Evolutionary conservation across 2,113 vertebrate genomes (phyloP).

Genomic region (Harpagus bidentatus): DNA sequence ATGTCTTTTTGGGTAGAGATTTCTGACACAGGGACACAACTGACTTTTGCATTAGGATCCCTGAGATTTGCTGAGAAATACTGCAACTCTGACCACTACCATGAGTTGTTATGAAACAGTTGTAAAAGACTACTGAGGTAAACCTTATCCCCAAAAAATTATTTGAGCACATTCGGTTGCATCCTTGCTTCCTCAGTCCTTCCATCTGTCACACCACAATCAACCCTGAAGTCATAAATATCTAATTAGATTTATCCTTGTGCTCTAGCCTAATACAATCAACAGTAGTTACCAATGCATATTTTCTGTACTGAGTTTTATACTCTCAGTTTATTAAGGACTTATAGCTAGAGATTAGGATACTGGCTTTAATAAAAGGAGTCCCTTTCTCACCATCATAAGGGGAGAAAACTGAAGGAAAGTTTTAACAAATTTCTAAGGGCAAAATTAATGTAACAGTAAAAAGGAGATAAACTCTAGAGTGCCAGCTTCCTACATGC

Average conservation of each 20-base stretch:
- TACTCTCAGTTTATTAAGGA: conserved; percentile 22
- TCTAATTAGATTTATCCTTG: conserved; percentile 3
- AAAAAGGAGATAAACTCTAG: background rate
- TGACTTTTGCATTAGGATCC: background rate
- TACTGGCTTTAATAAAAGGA: conserved; percentile 12
- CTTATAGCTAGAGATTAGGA: background rate
- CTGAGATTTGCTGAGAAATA: background rate
- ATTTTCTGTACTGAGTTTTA: conserved; percentile 51
- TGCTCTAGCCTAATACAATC: background rate
- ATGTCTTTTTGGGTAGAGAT: background rate
- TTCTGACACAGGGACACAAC: background rate
- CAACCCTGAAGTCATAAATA: background rate
- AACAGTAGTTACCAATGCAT: background rate
- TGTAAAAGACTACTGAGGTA: background rate
- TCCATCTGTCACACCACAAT: background rate
- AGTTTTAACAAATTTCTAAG: background rate
- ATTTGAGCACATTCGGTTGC: background rate
- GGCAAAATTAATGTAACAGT: background rate
- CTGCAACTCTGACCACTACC: background rate
- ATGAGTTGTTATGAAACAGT: background rate
- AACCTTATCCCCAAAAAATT: background rate
- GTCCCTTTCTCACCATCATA: background rate
- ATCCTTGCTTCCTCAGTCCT: background rate
- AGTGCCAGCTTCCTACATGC: background rate
- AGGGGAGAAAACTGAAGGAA: background rate